A percentile compares a stretch with the other conserved stretches of the same genome.
phyloP scores from a whole-genome alignment of 2,113 vertebrate genomes.

The Chloebia gouldiae region DNA sequence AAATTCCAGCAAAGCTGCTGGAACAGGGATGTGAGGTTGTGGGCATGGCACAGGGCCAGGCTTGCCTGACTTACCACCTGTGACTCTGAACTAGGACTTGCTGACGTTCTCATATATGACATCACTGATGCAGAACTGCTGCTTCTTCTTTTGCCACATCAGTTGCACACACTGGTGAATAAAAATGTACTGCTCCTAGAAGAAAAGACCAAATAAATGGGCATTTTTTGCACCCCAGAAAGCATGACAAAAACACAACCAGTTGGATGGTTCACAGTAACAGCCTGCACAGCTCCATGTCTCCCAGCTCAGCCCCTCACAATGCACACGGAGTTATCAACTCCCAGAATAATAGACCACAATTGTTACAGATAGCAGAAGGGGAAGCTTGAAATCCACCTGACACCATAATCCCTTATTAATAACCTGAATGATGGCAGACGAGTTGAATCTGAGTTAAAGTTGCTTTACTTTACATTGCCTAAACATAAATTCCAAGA shows the following conservation, averaged over 20 bases:
- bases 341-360: neutral
- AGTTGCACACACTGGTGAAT: conserved; percentile 96
- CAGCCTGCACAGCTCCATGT: neutral
- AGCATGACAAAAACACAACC: neutral
- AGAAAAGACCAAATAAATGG: neutral
- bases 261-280: neutral
- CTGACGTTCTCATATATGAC: conserved; percentile 95
- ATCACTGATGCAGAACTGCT: conserved; percentile 88
- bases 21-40: accelerated
- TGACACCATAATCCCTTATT: neutral
- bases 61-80: conserved; percentile 52
- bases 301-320: neutral
- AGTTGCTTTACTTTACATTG: neutral
- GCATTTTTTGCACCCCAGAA: neutral
- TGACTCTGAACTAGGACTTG: conserved; percentile 83
- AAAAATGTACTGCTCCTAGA: conserved; percentile 95
- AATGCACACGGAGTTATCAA: neutral
- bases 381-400: neutral
- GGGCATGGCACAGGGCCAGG: accelerated
- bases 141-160: conserved; percentile 96
- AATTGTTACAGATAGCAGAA: neutral
- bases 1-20: neutral
- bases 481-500: neutral
- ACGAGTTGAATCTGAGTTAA: neutral
- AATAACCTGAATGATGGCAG: neutral